phyloP scores from a whole-genome alignment of 2,797 vertebrate species.

The Xiphorhynchus erythropygius region DNA sequence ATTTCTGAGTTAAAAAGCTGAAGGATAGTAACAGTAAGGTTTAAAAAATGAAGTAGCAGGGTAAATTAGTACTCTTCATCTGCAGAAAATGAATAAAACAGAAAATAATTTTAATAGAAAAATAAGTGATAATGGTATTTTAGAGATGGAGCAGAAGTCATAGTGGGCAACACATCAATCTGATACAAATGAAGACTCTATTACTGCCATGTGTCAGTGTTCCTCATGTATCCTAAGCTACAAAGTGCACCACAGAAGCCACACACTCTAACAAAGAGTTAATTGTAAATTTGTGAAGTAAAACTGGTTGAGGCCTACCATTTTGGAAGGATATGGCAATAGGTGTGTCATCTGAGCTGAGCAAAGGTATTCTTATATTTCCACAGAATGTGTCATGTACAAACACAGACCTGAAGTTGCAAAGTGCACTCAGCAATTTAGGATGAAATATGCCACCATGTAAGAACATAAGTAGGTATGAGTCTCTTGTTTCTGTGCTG shows the following conservation, averaged over 20 bases:
- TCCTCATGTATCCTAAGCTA: not conserved
- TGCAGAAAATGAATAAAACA: not conserved
- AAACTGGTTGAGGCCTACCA: not conserved
- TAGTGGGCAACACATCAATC: not conserved
- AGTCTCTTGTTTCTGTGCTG: not conserved
- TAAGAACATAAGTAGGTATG: not conserved
- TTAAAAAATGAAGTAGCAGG: not conserved
- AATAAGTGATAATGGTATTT: not conserved
- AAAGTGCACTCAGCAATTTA: not conserved
- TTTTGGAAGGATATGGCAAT: not conserved
- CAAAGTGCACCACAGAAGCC: not conserved
- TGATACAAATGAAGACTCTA: not conserved
- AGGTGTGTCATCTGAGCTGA: not conserved
- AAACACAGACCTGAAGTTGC: not conserved
- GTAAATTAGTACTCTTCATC: not conserved
- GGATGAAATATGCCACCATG: not conserved
- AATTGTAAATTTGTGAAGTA: not conserved
- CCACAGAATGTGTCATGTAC: no score
- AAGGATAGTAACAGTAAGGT: not conserved
- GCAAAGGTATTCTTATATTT: not conserved
- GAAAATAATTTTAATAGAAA: not conserved
- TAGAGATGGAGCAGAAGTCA: not conserved
- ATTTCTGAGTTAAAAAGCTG: not conserved
- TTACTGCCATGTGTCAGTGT: not conserved
- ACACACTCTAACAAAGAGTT: not conserved